These are phyloP conservation scores for Anolis apletophallus DNA, from an alignment of 2,797 vertebrate genomes.

Conservation along the genomic window DNA sequence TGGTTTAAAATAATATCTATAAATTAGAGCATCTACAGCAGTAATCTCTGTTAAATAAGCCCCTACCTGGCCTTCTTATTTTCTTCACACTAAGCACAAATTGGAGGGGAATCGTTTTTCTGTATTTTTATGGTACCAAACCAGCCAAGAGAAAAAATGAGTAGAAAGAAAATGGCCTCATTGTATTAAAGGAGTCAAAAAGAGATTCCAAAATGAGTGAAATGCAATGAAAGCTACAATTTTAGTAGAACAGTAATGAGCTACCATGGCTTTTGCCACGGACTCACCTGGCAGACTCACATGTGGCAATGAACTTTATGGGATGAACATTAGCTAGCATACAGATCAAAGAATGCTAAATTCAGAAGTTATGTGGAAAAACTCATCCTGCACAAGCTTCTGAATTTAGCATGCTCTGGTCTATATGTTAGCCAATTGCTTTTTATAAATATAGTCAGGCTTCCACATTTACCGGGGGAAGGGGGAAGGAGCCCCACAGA, in stretches of 20 bases:
- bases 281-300: constrained; percentile 7
- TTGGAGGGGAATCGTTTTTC: constrained; percentile 23
- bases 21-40: not conserved
- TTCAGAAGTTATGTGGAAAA: not conserved
- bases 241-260: constrained; percentile 48
- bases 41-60: not conserved
- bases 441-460: not conserved
- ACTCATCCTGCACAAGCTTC: not conserved
- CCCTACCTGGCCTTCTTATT: not conserved
- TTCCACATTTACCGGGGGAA: too few relatives aligned
- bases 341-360: too few relatives aligned
- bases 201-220: constrained; percentile 62
- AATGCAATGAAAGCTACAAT: constrained; percentile 47
- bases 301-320: not conserved
- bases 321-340: not conserved
- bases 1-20: not conserved
- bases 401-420: not conserved
- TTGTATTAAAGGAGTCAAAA: constrained; percentile 43
- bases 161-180: constrained; percentile 14
- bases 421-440: not conserved
- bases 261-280: constrained; percentile 24
- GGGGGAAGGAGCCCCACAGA: too few relatives aligned
- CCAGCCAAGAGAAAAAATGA: constrained; percentile 47
- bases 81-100: constrained; percentile 4
- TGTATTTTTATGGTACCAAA: constrained; percentile 35